Percentiles rank a stretch among this genome's conserved stretches.
Evolutionary conservation across 1,140 invertebrate species (phyloP).

Genomic region (Araneus ventricosus): DNA sequence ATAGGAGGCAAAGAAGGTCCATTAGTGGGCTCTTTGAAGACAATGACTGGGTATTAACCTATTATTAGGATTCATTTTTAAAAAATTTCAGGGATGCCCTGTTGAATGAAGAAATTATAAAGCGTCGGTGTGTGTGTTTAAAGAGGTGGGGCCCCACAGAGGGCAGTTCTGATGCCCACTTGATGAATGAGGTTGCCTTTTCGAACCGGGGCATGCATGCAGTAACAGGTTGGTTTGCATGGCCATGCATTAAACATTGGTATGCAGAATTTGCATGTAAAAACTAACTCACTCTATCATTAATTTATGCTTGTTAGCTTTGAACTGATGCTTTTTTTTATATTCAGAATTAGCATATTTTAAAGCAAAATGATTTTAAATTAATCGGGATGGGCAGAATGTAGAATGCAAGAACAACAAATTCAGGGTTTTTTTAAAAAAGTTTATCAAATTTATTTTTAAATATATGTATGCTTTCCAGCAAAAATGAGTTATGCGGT

Average conservation of each 20-base stretch:
- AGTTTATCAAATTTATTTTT: too few species aligned
- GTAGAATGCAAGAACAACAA: not conserved
- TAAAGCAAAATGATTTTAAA: not conserved
- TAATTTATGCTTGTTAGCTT: slow-evolving; percentile 11
- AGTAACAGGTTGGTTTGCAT: not conserved
- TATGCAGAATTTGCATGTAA: not conserved
- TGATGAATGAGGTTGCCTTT: not conserved
- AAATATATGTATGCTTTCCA: too few species aligned
- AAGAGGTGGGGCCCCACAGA: slow-evolving; percentile 5
- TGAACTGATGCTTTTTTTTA: not conserved
- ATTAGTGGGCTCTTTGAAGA: not conserved
- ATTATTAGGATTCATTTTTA: slow-evolving; percentile 31
- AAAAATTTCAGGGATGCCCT: slow-evolving; percentile 1
- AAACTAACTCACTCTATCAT: not conserved
- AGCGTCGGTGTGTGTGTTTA: slow-evolving; percentile 29
- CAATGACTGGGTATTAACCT: slow-evolving; percentile 25
- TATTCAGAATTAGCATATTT: not conserved
- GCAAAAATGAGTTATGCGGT: too few species aligned
- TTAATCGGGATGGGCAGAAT: not conserved
- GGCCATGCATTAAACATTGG: not conserved
- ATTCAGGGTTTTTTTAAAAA: too few species aligned
- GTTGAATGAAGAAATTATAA: slow-evolving; percentile 33
- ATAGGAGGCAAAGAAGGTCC: not conserved
- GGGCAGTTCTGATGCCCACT: not conserved
- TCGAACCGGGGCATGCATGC: not conserved